Evolutionary conservation across 2,888 invertebrate genomes (phyloP).

Genomic region (Calameuta pallipes): DNA sequence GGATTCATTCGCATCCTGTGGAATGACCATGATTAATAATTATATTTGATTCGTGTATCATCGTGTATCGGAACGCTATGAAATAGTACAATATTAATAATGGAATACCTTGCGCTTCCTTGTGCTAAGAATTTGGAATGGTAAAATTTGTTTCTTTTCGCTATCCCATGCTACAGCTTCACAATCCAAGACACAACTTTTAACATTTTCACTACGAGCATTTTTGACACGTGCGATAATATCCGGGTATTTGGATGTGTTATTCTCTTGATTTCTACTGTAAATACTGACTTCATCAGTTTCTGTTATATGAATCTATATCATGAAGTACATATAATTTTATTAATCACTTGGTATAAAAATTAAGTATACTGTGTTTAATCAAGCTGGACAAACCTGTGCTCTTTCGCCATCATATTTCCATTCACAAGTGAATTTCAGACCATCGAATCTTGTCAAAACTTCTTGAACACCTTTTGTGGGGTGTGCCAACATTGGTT

Average conservation of each 20-base stretch:
- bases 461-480: constrained; percentile 94
- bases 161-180: constrained; percentile 98
- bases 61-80: not conserved
- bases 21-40: constrained; percentile 19
- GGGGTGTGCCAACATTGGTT: constrained; percentile 99
- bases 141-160: constrained; percentile 87
- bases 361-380: constrained; percentile 7
- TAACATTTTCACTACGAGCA: constrained; percentile 70
- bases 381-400: constrained; percentile 73
- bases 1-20: constrained; percentile 77
- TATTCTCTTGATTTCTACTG: constrained; percentile 96
- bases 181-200: constrained; percentile 91
- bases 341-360: not conserved
- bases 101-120: constrained; percentile 87
- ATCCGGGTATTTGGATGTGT: constrained; percentile 96
- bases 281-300: constrained; percentile 83
- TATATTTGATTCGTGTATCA: not conserved
- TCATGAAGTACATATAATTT: not conserved
- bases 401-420: constrained; percentile 99
- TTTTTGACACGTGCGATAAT: constrained; percentile 78
- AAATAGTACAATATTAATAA: not conserved
- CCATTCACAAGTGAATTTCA: constrained; percentile 97
- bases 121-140: constrained; percentile 96
- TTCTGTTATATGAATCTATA: constrained; percentile 78
- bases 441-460: constrained; percentile 79